Conservation (phyloP, 2,888 invertebrate species). For the Cactoblastis cactorum region DNA sequence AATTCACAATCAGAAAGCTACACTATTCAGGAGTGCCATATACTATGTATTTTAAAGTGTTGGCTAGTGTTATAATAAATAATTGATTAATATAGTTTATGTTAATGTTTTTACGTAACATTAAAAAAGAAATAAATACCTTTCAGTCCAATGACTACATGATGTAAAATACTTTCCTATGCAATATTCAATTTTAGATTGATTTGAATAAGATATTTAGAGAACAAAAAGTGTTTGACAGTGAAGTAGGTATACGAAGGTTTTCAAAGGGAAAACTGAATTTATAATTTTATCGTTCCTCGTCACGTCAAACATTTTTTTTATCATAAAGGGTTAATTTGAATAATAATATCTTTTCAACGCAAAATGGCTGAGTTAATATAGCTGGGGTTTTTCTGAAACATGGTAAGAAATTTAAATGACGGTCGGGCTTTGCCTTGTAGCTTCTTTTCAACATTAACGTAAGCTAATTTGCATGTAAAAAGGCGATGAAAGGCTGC, state of each 20-base stretch:
- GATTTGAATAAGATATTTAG: too few relatives aligned
- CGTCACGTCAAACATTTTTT: not conserved
- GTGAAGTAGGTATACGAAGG: not conserved
- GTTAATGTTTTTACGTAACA: too few relatives aligned
- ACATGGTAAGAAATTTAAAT: slow-evolving; percentile 12
- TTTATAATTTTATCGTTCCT: not conserved
- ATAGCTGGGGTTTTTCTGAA: slow-evolving; percentile 2
- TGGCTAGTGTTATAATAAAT: too few relatives aligned
- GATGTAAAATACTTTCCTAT: too few relatives aligned
- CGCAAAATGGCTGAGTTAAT: slow-evolving; percentile 12
- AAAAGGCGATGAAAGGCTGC: slow-evolving; percentile 44
- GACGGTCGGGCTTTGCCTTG: slow-evolving; percentile 15
- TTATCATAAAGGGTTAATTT: slow-evolving; percentile 5
- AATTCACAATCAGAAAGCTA: too few relatives aligned
- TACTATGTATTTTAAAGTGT: too few relatives aligned
- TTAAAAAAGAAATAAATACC: too few relatives aligned
- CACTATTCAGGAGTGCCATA: too few relatives aligned
- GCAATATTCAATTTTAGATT: too few relatives aligned
- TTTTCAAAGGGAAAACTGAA: not conserved
- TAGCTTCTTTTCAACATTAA: slow-evolving; percentile 30
- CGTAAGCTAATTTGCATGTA: slow-evolving; percentile 51
- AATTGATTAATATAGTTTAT: too few relatives aligned
- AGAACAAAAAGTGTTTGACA: not conserved
- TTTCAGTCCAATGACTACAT: too few relatives aligned
- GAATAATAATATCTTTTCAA: slow-evolving; percentile 17